Evolutionary conservation across 2,113 vertebrate species (phyloP), one percentile per base, ranked within the genome.

Genomic region (Sclerurus mexicanus): DNA sequence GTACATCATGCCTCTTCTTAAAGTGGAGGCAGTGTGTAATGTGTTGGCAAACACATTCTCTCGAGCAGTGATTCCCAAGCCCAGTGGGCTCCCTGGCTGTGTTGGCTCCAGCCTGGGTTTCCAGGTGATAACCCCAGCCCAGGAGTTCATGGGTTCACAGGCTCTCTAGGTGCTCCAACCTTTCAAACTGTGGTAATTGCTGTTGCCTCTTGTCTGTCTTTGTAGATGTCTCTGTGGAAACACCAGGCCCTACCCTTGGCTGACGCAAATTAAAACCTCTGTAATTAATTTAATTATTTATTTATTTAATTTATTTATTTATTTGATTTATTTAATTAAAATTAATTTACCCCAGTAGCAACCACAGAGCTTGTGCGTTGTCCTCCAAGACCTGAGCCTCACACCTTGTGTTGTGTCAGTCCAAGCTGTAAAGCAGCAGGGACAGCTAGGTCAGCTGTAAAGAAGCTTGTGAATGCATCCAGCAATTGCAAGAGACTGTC

Each of bases 331-430:
- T n/a, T n/a, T n/a, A n/a, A n/a, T n/a, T n/a, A n/a, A n/a, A n/a
- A n/a, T 21, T 69, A 40, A 30, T 56, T 49, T 40, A 52, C 12
- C 23, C 14, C 4, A 4, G 60, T 20, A 52, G 81, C 66, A 60
- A 35, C 39, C 0, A 0, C 0, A 0, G 69, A 6, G 84, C 67
- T 86, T 14, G 33, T 44, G 27, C 27, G 27, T 63, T 37, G 25
- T 30, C 42, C 71, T 71, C 27, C 1, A 28, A 79, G 33, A 31
- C 17, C 10, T 1, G 67, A 59, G 28, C 60, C 50, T 49, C 39
- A 4, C 17, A 6, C 33, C 39, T 55, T 50, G 44, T 3, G 1
- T 22, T 68, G 35, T 14, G 69, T 23, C 60, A 64, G 21, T 78
- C 2, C 56, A 19, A 77, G 47, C 7, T 59, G 35, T 83, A 66